Evolutionary conservation across 2,888 invertebrate species (phyloP).

Genomic region (Heteromyza rotundicornis): DNA sequence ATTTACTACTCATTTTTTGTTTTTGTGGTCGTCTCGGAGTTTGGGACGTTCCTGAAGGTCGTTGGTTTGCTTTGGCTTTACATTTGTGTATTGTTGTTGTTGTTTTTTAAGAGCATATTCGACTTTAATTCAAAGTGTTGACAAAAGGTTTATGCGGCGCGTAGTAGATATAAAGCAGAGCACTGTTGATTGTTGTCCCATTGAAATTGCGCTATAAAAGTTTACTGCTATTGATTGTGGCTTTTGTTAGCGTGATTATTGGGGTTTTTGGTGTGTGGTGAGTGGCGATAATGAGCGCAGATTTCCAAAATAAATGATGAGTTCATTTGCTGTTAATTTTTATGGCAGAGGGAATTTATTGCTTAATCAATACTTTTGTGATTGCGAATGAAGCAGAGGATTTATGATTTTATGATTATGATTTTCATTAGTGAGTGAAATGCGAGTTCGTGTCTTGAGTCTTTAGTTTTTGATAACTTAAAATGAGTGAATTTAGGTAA

Average conservation of each 20-base stretch:
- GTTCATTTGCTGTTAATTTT: background rate
- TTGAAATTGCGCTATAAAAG: no score
- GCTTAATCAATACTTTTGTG: no score
- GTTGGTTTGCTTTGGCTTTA: slow-evolving; percentile 23
- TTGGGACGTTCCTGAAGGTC: slow-evolving; percentile 45
- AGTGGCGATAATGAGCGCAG: background rate
- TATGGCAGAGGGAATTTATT: background rate
- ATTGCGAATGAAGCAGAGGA: no score
- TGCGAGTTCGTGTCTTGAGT: no score
- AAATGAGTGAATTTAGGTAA: no score
- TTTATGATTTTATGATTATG: no score
- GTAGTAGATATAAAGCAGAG: background rate
- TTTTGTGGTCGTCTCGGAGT: slow-evolving; percentile 9
- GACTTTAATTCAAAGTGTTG: background rate
- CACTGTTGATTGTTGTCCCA: no score
- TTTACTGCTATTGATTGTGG: no score
- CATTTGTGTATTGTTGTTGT: background rate
- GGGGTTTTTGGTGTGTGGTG: background rate
- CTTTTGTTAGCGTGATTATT: background rate
- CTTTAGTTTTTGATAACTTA: no score
- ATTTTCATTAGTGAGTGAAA: no score
- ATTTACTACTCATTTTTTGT: slow-evolving; percentile 17
- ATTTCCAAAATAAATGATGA: background rate
- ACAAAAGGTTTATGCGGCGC: background rate
- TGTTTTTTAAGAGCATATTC: background rate